Conservation (phyloP, 2,888 invertebrate genomes). For the Drosophila percnosoma region DNA sequence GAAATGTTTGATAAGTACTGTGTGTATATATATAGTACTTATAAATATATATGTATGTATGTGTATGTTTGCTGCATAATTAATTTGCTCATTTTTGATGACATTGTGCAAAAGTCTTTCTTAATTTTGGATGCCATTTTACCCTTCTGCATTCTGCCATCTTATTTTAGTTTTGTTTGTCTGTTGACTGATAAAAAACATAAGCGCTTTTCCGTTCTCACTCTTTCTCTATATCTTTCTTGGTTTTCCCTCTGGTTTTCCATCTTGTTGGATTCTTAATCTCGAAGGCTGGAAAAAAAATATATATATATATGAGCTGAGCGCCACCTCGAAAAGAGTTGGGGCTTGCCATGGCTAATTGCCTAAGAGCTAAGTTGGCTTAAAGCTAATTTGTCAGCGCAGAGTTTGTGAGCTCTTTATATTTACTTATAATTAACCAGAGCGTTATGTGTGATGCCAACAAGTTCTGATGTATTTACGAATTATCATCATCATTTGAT, state of each 20-base stretch:
- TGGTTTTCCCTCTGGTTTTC: slow-evolving; percentile 2
- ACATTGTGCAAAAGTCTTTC: slow-evolving; percentile 73
- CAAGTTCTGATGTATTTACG: slow-evolving; percentile 6
- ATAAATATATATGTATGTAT: slow-evolving; percentile 14
- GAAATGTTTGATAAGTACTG: slow-evolving; percentile 19
- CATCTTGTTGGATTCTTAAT: slow-evolving; percentile 21
- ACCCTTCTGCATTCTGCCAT: slow-evolving; percentile 23
- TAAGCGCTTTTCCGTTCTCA: slow-evolving; percentile 37
- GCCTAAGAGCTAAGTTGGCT: slow-evolving; percentile 42
- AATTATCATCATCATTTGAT: slow-evolving; percentile 17
- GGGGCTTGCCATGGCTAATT: slow-evolving; percentile 43
- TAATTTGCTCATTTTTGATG: slow-evolving; percentile 62
- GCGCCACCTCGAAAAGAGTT: slow-evolving; percentile 4
- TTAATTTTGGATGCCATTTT: slow-evolving; percentile 44
- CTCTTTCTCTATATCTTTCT: slow-evolving; percentile 3
- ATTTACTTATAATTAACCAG: slow-evolving; percentile 73
- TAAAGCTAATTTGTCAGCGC: slow-evolving; percentile 64
- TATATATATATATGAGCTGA: neutral
- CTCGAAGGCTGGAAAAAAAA: slow-evolving; percentile 1
- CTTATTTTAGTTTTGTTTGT: slow-evolving; percentile 72
- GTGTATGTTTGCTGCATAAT: slow-evolving; percentile 60
- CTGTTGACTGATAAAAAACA: slow-evolving; percentile 60
- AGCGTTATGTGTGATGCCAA: slow-evolving; percentile 36
- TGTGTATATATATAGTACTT: slow-evolving; percentile 7
- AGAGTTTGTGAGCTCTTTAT: slow-evolving; percentile 45